Evolutionary conservation across 1,140 invertebrate genomes (phyloP).

Genomic region (Apolygus lucorum): DNA sequence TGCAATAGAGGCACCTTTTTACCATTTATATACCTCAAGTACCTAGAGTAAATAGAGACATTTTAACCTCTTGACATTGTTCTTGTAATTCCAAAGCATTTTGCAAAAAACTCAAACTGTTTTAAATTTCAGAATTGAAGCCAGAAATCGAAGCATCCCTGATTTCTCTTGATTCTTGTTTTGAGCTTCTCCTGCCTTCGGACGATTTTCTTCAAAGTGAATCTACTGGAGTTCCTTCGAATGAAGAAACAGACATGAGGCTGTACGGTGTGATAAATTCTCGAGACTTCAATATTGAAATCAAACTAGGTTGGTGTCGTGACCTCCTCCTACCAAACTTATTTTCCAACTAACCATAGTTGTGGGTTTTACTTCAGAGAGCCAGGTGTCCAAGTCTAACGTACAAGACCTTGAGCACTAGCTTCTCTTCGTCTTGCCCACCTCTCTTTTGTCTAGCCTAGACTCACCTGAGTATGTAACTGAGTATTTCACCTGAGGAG

Average conservation of each 20-base stretch:
- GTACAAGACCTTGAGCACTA: no score
- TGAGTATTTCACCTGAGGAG: no score
- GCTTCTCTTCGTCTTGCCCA: no score
- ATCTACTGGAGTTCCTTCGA: slow-evolving; percentile 19
- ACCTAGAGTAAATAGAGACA: no score
- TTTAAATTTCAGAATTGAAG: slow-evolving; percentile 32
- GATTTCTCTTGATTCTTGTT: slow-evolving; percentile 36
- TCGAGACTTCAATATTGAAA: slow-evolving; percentile 14
- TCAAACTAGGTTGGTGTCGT: not conserved
- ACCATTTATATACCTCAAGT: no score
- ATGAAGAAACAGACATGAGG: slow-evolving; percentile 11
- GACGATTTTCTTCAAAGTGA: slow-evolving; percentile 35
- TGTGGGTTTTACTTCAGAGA: no score
- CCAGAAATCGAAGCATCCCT: slow-evolving; percentile 35
- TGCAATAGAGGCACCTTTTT: no score
- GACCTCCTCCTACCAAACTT: not conserved
- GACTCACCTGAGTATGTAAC: no score
- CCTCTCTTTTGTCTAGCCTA: no score
- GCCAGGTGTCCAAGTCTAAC: no score
- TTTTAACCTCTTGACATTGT: no score
- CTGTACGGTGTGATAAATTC: slow-evolving; percentile 14
- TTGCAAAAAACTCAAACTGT: no score
- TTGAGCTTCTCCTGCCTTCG: slow-evolving; percentile 36
- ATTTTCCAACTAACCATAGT: not conserved
- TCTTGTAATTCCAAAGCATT: not conserved